Base-by-base conservation (phyloP, 53 echinoderm and acorn worm genomes). In the Paracentrotus lividus region DNA sequence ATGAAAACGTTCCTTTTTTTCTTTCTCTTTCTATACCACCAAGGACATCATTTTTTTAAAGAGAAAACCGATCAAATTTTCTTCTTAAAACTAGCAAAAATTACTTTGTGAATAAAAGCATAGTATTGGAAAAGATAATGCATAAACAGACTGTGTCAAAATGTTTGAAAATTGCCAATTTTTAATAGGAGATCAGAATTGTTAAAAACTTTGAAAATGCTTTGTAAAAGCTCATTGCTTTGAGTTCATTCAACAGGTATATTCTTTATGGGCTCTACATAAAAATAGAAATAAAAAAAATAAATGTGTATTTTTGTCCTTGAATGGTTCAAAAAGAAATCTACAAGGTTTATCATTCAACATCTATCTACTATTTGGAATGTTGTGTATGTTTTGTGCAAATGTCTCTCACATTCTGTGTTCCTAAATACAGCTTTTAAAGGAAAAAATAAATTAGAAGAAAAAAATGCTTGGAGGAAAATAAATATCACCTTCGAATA, bases 321-420 rank as follows among this genome's bases (percentile, higher is more conserved):
- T 36, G 18, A 18, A 20, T 36, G 72, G 40, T 40, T 72, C 18
- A 2, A 38, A 72, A 40, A 72, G 44, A 16, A 10, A 81, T 47
- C 27, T 27, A 45, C 6, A 15, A 0, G 10, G 44, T 12, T 81
- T 6, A 26, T 47, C 47, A 26, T 47, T 81, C 49, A 47, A 81
- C 44, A 13, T 45, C 81, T 56, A 87, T 23, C 55, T 56, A 87
- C 87, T 34, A 18, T 87, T 21, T 87, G 89, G 89, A 89, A 89
- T 89, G 89, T 89, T 44, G 42, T 60, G 89, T 89, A 89, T 89
- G 89, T 89, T 26, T 89, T 89, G 89, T 87, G 89, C 59, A 89
- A 60, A 86, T 56, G 86, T 33, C 53, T 56, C 56, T 86, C 86
- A 86, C 86, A 86, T 86, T 52, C 86, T 86, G 86, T 86, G 86